Evolutionary conservation across 2,888 invertebrate species (phyloP), one percentile per base, ranked within the genome.

Genomic region (Epinotia ramella): DNA sequence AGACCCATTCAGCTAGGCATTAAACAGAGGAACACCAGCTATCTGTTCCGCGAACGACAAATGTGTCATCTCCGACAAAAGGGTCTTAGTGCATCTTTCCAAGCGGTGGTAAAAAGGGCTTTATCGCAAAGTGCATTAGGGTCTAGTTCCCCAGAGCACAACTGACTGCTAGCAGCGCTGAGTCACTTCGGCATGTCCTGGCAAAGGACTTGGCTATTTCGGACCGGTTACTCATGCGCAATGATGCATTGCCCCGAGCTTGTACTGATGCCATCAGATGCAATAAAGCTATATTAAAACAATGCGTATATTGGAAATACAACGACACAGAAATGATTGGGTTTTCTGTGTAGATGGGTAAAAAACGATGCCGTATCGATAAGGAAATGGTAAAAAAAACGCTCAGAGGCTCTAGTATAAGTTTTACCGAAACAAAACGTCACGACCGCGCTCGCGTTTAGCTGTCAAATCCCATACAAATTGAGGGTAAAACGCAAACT

Each of bases 151-250:
- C n/a, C 53, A 53, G n/a, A n/a, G 6, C n/a, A 53, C 7, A 53
- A 6, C n/a, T 53, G 40, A 73, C 59, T 70, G 40, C 18, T 69
- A 73, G 79, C 44, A 46, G 46, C 18, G 9, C 60, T 76, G 71
- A 76, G 63, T 77, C 77, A 77, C 64, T 16, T 53, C n/a, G 20
- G 72, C 76, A 68, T 76, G 67, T 77, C 77, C 77, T 77, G 77
- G 77, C 75, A 77, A 66, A 77, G 77, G 77, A 77, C 77, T 59
- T 44, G 40, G 75, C 71, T 75, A 75, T 74, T 77, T 77, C 68
- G 68, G 78, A 65, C 73, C 82, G 82, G 81, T 91, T 88, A 89
- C 89, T 92, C 91, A 90, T 80, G 76, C 69, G 79, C 77, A 84
- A 70, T 90, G 89, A 91, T 89, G 87, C 89, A 88, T 87, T 84